phyloP scores from a whole-genome alignment of 2,888 invertebrate genomes.

The Orgyia antiqua region DNA sequence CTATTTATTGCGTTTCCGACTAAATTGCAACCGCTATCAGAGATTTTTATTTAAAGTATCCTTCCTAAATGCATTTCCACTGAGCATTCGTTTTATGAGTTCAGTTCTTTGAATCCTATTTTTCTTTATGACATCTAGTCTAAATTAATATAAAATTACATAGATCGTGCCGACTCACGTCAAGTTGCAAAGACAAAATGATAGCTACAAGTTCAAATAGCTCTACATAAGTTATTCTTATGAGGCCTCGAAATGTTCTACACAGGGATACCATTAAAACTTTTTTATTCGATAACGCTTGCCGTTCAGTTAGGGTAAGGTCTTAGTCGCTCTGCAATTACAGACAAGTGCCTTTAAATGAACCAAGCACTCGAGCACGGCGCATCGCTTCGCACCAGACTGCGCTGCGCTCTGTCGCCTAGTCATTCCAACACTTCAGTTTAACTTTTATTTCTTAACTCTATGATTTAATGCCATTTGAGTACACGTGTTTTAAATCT shows the following conservation, averaged over 20 bases:
- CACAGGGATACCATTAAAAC: slow-evolving; percentile 67
- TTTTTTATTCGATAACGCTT: slow-evolving; percentile 66
- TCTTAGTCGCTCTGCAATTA: slow-evolving; percentile 75
- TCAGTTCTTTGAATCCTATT: not conserved
- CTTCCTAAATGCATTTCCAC: slow-evolving; percentile 19
- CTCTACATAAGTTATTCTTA: slow-evolving; percentile 31
- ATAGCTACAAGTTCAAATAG: slow-evolving; percentile 15
- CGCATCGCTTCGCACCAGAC: slow-evolving; percentile 66
- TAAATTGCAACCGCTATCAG: slow-evolving; percentile 62
- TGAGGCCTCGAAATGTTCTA: slow-evolving; percentile 27
- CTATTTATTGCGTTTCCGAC: slow-evolving; percentile 73
- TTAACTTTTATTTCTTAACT: slow-evolving; percentile 32
- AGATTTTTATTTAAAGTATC: slow-evolving; percentile 30
- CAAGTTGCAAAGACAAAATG: not conserved
- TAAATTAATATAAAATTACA: no score
- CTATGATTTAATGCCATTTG: no score
- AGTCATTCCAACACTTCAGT: slow-evolving; percentile 56
- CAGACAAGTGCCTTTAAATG: slow-evolving; percentile 77
- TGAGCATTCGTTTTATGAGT: slow-evolving; percentile 8
- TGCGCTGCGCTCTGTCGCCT: slow-evolving; percentile 52
- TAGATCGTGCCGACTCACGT: no score
- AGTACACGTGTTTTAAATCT: no score
- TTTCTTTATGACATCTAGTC: not conserved
- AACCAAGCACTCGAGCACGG: slow-evolving; percentile 76
- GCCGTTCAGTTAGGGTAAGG: slow-evolving; percentile 57